Evolutionary conservation across 2,113 vertebrate genomes (phyloP).

Genomic region (Melanerpes formicivorus): DNA sequence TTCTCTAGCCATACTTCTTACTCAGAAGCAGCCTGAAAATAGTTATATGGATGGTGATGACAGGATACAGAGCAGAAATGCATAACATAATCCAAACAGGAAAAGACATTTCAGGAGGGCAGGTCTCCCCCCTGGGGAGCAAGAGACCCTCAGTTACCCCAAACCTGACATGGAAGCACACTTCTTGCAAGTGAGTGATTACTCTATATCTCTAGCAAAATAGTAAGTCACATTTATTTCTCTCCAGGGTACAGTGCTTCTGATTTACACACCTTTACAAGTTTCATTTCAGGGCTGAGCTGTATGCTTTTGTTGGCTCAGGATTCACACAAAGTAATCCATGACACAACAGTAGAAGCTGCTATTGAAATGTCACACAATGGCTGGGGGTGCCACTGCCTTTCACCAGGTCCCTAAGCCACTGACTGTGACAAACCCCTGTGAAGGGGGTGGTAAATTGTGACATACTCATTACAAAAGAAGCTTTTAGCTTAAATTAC

Average conservation of each 20-base stretch:
- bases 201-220: constrained; percentile 18
- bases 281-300: not conserved
- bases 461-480: not conserved
- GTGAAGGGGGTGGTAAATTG: not conserved
- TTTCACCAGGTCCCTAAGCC: not conserved
- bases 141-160: constrained; percentile 17
- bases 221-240: constrained; percentile 25
- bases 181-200: constrained; percentile 7
- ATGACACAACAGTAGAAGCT: not conserved
- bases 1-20: not conserved
- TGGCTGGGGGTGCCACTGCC: not conserved
- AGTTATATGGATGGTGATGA: not conserved
- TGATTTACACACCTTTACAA: constrained; percentile 44
- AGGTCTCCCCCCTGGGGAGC: not conserved
- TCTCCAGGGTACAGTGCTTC: constrained; percentile 5
- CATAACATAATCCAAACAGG: constrained; percentile 12
- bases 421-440: not conserved
- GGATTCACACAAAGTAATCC: not conserved
- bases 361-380: not conserved
- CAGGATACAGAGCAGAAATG: not conserved
- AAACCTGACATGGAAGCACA: not conserved
- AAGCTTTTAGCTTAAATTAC: not conserved
- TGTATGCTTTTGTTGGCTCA: not conserved
- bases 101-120: not conserved
- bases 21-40: not conserved